phyloP scores from a whole-genome alignment of 2,113 vertebrate species.

The Alaudala cheleensis region DNA sequence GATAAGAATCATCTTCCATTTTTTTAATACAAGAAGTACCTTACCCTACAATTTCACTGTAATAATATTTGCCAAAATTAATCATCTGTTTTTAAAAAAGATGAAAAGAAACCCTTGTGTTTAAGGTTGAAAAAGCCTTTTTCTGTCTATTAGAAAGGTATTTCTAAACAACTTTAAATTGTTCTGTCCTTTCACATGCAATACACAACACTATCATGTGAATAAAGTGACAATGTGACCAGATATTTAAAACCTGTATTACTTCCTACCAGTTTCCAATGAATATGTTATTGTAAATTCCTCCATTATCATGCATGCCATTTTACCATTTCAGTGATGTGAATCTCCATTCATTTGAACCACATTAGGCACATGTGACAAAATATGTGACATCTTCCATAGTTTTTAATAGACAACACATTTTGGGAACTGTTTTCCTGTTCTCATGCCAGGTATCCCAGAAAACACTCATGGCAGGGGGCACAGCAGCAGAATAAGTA shows the following conservation, averaged over 20 bases:
- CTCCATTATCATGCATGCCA: rapidly evolving
- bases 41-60: background rate
- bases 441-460: background rate
- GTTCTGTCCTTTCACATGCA: background rate
- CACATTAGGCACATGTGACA: background rate
- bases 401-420: background rate
- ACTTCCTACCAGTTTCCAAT: background rate
- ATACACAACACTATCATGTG: background rate
- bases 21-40: background rate
- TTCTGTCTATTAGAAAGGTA: background rate
- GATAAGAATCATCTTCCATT: background rate
- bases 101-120: rapidly evolving
- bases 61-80: background rate
- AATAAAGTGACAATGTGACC: background rate
- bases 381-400: background rate
- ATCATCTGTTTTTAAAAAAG: background rate
- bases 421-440: background rate
- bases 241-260: background rate
- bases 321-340: background rate
- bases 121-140: background rate
- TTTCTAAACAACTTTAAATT: background rate
- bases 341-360: background rate
- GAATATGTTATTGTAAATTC: background rate
- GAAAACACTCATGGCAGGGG: background rate
- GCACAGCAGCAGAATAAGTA: background rate